phyloP scores from a whole-genome alignment of 2,797 vertebrate species.

The Peromyscus aztecus region DNA sequence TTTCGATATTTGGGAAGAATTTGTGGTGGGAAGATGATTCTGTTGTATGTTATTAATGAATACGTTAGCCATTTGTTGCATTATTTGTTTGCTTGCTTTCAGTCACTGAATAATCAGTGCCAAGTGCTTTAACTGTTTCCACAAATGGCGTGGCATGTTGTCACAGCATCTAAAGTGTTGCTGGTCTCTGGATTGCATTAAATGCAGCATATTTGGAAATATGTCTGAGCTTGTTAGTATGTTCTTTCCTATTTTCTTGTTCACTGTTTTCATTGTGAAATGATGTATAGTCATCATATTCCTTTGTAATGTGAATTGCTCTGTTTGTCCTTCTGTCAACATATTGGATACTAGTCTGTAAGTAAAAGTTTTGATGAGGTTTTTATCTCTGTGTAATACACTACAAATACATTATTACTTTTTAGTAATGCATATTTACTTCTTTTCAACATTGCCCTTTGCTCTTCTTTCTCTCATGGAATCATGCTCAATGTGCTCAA shows the following conservation, averaged over 20 bases:
- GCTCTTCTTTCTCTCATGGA: conserved; percentile 67
- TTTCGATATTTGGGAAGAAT: conserved; percentile 78
- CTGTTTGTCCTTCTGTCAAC: conserved; percentile 73
- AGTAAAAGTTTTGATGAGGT: conserved; percentile 70
- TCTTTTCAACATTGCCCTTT: conserved; percentile 60
- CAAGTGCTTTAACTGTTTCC: conserved; percentile 73
- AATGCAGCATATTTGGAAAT: conserved; percentile 82
- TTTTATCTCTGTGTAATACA: conserved; percentile 69
- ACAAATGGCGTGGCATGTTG: conserved; percentile 77
- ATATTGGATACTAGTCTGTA: conserved; percentile 67
- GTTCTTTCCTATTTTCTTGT: conserved; percentile 79
- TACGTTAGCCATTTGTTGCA: conserved; percentile 70
- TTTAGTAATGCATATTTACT: conserved; percentile 69
- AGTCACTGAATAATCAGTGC: conserved; percentile 66
- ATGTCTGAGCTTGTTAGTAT: conserved; percentile 80
- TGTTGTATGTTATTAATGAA: conserved; percentile 75
- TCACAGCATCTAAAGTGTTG: conserved; percentile 73
- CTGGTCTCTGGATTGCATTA: conserved; percentile 82
- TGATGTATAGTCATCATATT: conserved; percentile 71
- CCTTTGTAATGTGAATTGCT: conserved; percentile 75
- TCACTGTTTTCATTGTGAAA: conserved; percentile 81
- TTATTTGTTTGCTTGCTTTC: conserved; percentile 76
- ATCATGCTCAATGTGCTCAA: conserved; percentile 52
- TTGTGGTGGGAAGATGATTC: conserved; percentile 73
- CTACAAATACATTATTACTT: conserved; percentile 68